Percentiles rank a stretch among this genome's conserved stretches.
Evolutionary conservation across 64 coral and sea anemone species (phyloP).

Genomic region (Montipora sp.): DNA sequence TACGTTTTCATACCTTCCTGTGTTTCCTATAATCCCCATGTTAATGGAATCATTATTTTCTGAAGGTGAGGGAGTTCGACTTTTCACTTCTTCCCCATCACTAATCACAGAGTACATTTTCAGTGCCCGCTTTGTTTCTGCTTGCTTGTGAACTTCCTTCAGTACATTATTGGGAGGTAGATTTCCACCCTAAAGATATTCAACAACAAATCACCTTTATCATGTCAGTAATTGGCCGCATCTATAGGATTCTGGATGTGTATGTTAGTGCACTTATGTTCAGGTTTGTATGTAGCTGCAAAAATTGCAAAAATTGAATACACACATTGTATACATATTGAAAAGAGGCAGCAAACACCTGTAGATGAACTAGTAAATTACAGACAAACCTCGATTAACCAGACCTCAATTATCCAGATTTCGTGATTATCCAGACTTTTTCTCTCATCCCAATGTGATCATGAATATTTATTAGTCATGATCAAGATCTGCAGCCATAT

Average conservation of each 20-base stretch:
- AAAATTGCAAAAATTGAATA: too few species aligned
- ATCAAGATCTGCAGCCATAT: too few species aligned
- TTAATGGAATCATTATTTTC: conserved; percentile 22
- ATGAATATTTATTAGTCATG: too few species aligned
- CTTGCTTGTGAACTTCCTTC: conserved; percentile 86
- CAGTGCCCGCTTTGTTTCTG: conserved; percentile 65
- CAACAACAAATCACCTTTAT: neutral
- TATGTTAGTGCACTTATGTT: too few species aligned
- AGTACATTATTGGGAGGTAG: conserved; percentile 76
- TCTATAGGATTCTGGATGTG: too few species aligned
- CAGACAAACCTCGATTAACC: neutral
- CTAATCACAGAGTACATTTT: conserved; percentile 80
- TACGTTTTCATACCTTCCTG: conserved; percentile 35
- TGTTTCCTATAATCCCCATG: conserved; percentile 24
- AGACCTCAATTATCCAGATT: too few species aligned
- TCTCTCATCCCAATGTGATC: too few species aligned
- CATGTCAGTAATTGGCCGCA: too few species aligned
- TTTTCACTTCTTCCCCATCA: conserved; percentile 74
- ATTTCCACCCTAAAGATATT: conserved; percentile 18
- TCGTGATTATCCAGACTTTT: too few species aligned
- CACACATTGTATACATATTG: too few species aligned
- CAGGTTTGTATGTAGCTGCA: too few species aligned
- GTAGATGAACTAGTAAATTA: neutral
- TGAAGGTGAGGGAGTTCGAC: conserved; percentile 67
- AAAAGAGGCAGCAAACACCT: too few species aligned